Percentiles rank a stretch among this genome's conserved stretches.
Conservation (phyloP, 37 sponge, comb jelly and placozoan species). For the Sycon ciliatum region DNA sequence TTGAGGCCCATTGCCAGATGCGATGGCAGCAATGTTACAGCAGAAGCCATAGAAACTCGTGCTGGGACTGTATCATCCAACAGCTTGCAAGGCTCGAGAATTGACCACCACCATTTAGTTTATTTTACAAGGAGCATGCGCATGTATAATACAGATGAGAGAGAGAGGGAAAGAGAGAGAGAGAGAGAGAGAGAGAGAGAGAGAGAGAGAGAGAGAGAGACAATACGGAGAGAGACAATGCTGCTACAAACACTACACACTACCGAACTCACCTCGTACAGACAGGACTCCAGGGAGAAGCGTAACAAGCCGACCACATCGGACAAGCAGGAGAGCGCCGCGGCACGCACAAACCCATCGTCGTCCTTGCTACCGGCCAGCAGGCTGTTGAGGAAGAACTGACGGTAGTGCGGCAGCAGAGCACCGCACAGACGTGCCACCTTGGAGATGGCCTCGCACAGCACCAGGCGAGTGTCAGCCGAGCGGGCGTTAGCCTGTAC, state of each 20-base stretch:
- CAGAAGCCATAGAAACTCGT: too few species aligned
- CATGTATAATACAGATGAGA: too few species aligned
- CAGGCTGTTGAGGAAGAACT: constrained; percentile 45
- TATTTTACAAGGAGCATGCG: background rate
- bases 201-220: background rate
- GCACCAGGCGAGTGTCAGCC: constrained; percentile 40
- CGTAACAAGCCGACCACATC: constrained; percentile 38
- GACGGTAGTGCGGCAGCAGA: constrained; percentile 53
- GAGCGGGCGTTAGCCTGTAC: too few species aligned
- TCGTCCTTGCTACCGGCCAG: constrained; percentile 40
- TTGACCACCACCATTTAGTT: too few species aligned
- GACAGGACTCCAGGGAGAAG: constrained; percentile 28
- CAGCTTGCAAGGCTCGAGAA: too few species aligned
- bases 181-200: background rate
- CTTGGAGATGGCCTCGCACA: constrained; percentile 68
- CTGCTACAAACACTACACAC: background rate
- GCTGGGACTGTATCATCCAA: too few species aligned
- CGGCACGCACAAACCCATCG: constrained; percentile 52
- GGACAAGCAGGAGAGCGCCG: constrained; percentile 65
- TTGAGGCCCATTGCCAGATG: background rate
- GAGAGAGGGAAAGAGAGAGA: background rate
- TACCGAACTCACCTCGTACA: constrained; percentile 46
- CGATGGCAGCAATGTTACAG: too few species aligned
- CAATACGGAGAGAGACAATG: background rate
- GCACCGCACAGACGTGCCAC: constrained; percentile 43